Conservation (phyloP, 30 jellyfish, hydroid and myxozoan genomes). For the Chironex yamaguchii region DNA sequence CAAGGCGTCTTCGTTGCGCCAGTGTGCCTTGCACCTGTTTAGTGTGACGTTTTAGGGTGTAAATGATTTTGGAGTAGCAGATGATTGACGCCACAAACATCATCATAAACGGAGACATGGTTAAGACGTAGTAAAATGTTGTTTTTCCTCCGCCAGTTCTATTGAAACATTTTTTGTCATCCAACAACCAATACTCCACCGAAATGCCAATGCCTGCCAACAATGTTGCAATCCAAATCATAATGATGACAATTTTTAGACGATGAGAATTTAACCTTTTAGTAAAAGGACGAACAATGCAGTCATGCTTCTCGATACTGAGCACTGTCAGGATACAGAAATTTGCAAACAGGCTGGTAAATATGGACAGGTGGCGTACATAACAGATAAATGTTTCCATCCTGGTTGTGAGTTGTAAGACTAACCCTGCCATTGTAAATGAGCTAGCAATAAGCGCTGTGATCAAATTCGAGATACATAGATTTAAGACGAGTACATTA, state of each 20-base stretch:
- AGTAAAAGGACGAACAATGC: slow-evolving; percentile 1
- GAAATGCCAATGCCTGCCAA: neutral
- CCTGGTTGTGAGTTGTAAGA: neutral
- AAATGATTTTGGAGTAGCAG: neutral
- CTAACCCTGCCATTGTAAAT: neutral
- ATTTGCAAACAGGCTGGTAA: neutral
- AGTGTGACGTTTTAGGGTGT: neutral
- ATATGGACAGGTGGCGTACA: neutral
- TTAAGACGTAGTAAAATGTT: neutral
- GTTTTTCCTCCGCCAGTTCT: neutral
- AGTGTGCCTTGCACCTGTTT: neutral
- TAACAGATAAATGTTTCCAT: neutral
- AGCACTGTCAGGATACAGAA: neutral
- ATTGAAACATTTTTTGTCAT: slow-evolving; percentile 1
- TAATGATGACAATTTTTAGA: neutral
- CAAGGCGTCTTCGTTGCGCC: slow-evolving; percentile 5
- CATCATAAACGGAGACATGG: slow-evolving; percentile 3
- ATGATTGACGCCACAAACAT: neutral
- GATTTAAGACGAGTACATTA: neutral
- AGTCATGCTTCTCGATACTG: neutral
- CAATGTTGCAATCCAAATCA: neutral
- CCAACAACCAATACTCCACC: neutral
- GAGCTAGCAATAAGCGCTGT: neutral
- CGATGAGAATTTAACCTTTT: neutral
- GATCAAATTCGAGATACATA: neutral